These are phyloP conservation scores for Delphinus delphis DNA, from an alignment of 2,113 vertebrate species.

Conservation along the genomic window DNA sequence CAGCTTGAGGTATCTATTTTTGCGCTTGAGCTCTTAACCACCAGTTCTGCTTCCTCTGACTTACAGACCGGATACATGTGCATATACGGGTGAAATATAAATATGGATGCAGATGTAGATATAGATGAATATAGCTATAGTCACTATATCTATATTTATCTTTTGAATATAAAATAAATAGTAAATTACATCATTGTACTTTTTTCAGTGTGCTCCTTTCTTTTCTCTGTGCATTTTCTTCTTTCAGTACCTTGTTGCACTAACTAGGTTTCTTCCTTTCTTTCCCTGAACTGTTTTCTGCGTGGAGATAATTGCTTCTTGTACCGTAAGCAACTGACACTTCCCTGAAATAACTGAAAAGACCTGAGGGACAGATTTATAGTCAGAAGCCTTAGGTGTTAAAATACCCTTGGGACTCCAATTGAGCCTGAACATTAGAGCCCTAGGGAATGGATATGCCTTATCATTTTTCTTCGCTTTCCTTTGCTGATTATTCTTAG, in stretches of 20 bases:
- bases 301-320: conserved; percentile 63
- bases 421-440: conserved; percentile 54
- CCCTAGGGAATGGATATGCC: conserved; percentile 40
- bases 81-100: conserved; percentile 26
- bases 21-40: background rate
- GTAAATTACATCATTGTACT: background rate
- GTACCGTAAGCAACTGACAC: conserved; percentile 54
- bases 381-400: conserved; percentile 59
- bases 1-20: conserved; percentile 9
- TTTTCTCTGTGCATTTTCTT: conserved; percentile 46
- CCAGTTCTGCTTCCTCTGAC: background rate
- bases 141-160: conserved; percentile 1
- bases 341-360: conserved; percentile 72
- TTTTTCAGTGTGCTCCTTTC: background rate
- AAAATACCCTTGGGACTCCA: conserved; percentile 49
- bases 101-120: conserved; percentile 11
- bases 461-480: conserved; percentile 67
- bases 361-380: conserved; percentile 59
- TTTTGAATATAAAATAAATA: conserved; percentile 48
- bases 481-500: conserved; percentile 66
- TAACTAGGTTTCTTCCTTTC: conserved; percentile 47
- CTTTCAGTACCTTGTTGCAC: conserved; percentile 11
- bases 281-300: conserved; percentile 66
- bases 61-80: background rate
- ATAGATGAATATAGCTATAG: conserved; percentile 11